phyloP scores from a whole-genome alignment of 2,888 invertebrate species.

The Rhaphigaster nebulosa region DNA sequence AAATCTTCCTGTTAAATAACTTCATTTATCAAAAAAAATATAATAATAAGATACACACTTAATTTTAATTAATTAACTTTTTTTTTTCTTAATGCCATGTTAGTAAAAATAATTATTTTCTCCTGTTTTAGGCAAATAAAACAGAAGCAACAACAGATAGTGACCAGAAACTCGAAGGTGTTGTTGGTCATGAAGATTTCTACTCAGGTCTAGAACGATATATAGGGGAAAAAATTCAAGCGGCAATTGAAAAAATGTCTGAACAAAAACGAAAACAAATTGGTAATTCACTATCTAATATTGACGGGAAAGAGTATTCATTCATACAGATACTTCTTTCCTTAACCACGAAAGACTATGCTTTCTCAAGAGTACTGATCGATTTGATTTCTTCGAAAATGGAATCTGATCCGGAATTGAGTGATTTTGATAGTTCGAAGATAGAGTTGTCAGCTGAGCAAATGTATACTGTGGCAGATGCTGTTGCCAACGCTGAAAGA shows the following conservation, averaged over 20 bases:
- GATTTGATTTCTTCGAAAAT: slow-evolving; percentile 14
- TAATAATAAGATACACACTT: too few species aligned
- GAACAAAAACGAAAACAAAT: background rate
- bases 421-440: background rate
- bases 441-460: background rate
- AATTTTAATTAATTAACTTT: too few species aligned
- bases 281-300: background rate
- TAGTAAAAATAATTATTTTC: background rate
- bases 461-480: slow-evolving; percentile 19
- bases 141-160: background rate
- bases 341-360: background rate
- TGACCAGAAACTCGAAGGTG: background rate
- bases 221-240: slow-evolving; percentile 6
- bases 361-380: slow-evolving; percentile 19
- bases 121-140: background rate
- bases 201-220: background rate
- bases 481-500: background rate
- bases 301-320: background rate
- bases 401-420: background rate
- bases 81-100: too few species aligned
- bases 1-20: too few species aligned
- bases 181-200: background rate
- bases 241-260: background rate
- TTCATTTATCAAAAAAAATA: too few species aligned
- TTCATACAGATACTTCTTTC: background rate